Evolutionary conservation across 2,797 vertebrate genomes (phyloP), one percentile per base, ranked within the genome.

Genomic region (Tolypeutes matacus): DNA sequence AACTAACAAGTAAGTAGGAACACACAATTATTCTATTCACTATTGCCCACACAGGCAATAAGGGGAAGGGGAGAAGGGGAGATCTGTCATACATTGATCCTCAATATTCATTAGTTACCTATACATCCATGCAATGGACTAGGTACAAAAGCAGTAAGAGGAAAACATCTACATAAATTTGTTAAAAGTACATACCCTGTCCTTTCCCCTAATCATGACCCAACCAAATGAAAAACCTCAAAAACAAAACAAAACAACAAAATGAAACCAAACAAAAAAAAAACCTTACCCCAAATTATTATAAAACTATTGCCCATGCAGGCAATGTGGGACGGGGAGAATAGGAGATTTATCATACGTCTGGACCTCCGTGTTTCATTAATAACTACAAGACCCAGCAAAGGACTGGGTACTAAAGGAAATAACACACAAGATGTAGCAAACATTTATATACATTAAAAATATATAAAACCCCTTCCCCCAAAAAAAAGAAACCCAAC

Each of bases 261-360:
- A 56, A 56, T 8, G 20, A 90, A 53, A 36, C 5, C 67, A 72
- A 25, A 56, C 56, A 56, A 20, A 56, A 56, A 20, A 56, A 20
- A 20, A 46, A 46, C 2, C 46, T 20, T 56, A 76, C 13, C 58
- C 78, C 77, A 86, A 91, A 69, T 77, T 95, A 73, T 77, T 95
- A 93, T 87, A 93, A 94, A 96, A 95, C 34, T 56, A 86, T 70
- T 97, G 95, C 95, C 93, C 14, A 3, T 34, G 29, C 4, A 53
- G 95, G 94, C 96, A 95, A 93, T 11, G 25, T 86, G 96, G 97
- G 76, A 91, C 96, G 81, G 94, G 96, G 64, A 64, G 6, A 23
- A 95, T 51, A 73, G 93, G 96, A 97, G 86, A 94, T 51, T 93
- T 97, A 97, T 97, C 96, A 96, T 97, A 96, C 95, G 7, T 96